Conservation (phyloP, 2,888 invertebrate species). For the Noctua fimbriata region DNA sequence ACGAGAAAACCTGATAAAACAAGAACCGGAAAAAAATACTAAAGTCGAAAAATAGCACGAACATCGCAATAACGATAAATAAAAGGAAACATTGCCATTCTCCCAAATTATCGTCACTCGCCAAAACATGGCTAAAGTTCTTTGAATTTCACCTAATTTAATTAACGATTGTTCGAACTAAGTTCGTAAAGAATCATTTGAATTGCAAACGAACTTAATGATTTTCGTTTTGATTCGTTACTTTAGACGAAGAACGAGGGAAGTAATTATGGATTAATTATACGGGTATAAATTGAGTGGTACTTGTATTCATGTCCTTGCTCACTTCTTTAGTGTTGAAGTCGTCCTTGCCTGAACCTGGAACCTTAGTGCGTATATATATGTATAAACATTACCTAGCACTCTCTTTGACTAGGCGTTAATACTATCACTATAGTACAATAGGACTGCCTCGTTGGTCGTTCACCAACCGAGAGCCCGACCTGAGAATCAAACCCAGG, state of each 20-base stretch:
- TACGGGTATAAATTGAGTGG: conserved; percentile 35
- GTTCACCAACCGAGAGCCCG: too few species aligned
- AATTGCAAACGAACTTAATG: conserved; percentile 78
- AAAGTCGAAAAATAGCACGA: neutral
- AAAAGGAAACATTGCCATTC: conserved; percentile 39
- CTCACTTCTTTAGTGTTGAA: neutral
- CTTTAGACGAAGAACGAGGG: conserved; percentile 50
- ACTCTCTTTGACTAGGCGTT: neutral
- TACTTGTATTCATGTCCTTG: neutral
- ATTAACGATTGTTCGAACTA: conserved; percentile 72
- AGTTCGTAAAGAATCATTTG: conserved; percentile 70
- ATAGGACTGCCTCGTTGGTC: too few species aligned
- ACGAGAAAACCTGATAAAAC: conserved; percentile 9
- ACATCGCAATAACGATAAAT: conserved; percentile 44
- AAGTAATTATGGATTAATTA: conserved; percentile 54
- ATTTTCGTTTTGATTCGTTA: conserved; percentile 71
- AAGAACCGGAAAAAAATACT: conserved; percentile 1
- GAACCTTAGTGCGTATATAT: neutral
- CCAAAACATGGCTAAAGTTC: conserved; percentile 57
- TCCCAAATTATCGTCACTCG: conserved; percentile 56
- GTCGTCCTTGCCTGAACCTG: neutral
- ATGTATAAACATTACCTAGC: neutral
- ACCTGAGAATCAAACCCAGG: too few species aligned
- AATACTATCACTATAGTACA: too few species aligned
- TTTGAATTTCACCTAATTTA: conserved; percentile 68